phyloP scores from a whole-genome alignment of 2,888 invertebrate genomes.

The Pristionchus maxplancki region DNA sequence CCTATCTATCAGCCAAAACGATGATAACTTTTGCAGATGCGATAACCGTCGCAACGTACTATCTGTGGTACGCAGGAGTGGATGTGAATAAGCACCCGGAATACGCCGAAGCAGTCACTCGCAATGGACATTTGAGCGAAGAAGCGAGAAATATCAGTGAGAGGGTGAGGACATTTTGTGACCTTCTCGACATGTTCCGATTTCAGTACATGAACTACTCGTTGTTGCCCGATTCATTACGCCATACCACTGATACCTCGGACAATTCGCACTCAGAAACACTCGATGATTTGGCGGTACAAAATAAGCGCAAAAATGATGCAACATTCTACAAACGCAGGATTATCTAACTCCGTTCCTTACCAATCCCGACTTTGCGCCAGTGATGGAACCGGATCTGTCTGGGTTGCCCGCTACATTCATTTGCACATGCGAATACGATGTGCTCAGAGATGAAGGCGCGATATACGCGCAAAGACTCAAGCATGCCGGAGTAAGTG shows the following conservation, averaged over 20 bases:
- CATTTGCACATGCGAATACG: conserved; percentile 78
- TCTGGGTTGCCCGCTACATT: conserved; percentile 75
- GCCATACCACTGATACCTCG: not conserved
- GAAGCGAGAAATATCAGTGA: conserved; percentile 46
- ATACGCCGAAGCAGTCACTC: conserved; percentile 58
- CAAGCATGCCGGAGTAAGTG: conserved; percentile 58
- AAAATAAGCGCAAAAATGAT: too few species aligned
- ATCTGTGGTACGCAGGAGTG: conserved; percentile 69
- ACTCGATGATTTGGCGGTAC: not conserved
- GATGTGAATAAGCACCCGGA: conserved; percentile 59
- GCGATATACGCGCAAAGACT: conserved; percentile 78
- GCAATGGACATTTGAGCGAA: conserved; percentile 62
- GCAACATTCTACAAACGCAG: conserved; percentile 47
- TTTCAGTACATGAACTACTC: conserved; percentile 37
- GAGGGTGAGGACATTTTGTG: conserved; percentile 48
- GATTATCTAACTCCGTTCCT: conserved; percentile 62
- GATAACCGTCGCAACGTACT: conserved; percentile 64
- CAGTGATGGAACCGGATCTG: conserved; percentile 75
- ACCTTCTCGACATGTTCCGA: not conserved
- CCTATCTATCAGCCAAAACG: too few species aligned
- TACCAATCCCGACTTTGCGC: conserved; percentile 76
- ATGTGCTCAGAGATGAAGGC: conserved; percentile 78
- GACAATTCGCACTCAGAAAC: not conserved
- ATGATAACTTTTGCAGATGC: conserved; percentile 58
- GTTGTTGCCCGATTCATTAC: not conserved